phyloP scores from a whole-genome alignment of 2,113 vertebrate genomes.

The Meleagris gallopavo region DNA sequence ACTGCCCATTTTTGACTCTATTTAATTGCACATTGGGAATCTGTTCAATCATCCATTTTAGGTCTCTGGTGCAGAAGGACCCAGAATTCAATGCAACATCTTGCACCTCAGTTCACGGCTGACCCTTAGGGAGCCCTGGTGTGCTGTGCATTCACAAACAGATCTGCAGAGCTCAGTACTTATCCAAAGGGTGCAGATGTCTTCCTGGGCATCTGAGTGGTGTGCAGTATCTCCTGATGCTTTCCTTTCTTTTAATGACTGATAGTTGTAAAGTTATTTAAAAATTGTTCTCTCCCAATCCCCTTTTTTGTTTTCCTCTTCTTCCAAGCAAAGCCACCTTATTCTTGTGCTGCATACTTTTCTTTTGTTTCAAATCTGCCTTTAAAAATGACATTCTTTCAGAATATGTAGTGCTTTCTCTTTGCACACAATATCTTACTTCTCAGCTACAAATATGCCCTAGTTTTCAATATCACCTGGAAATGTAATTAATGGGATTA shows the following conservation, averaged over 20 bases:
- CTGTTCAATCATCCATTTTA: not conserved
- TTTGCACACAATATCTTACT: not conserved
- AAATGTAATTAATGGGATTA: not conserved
- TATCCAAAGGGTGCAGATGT: not conserved
- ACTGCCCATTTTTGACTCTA: not conserved
- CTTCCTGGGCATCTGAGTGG: not conserved
- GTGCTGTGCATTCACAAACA: not conserved
- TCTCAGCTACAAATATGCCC: not conserved
- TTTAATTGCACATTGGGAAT: not conserved
- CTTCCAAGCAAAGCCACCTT: not conserved
- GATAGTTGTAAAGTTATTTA: not conserved
- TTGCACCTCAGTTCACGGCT: not conserved
- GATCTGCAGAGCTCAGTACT: not conserved
- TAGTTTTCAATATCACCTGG: not conserved
- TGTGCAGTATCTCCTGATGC: not conserved
- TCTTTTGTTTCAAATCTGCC: not conserved
- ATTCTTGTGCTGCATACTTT: rapidly evolving
- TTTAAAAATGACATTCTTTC: not conserved
- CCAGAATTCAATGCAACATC: not conserved
- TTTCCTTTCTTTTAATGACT: not conserved
- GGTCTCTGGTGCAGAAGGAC: not conserved
- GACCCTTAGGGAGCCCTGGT: not conserved
- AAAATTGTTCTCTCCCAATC: not conserved
- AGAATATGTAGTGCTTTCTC: not conserved
- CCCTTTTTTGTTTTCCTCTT: not conserved